Evolutionary conservation across 1,140 invertebrate genomes (phyloP), one percentile per base, ranked within the genome.

Genomic region (Portunus trituberculatus): DNA sequence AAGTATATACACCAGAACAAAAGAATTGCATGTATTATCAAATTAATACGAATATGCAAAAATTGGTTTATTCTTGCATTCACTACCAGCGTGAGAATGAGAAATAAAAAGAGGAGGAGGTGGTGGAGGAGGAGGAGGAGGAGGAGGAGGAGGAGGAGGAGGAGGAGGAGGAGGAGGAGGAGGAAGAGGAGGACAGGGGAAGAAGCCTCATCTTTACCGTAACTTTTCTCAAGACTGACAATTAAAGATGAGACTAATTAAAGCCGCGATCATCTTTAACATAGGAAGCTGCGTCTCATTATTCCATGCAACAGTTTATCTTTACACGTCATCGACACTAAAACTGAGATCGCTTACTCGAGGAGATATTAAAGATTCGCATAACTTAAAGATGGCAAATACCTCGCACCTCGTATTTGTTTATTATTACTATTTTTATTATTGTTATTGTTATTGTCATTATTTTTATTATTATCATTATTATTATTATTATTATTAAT

Each of bases 161-260:
- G 39, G 76, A 92, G 59, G n/a, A 28, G 29, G 59, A 92, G 87
- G 46, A 46, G 25, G 67, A 76, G 67, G 67, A 76, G 25, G 67
- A n/a, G 25, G 25, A 76, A 1, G 25, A 76, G 67, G 67, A 76
- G 25, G 67, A 76, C 0, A 20, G n/a, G 67, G 67, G 39, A 39
- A n/a, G 67, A n/a, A n/a, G 67, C 67, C 67, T n/a, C 20, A n/a
- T 76, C 6, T n/a, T 76, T n/a, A 76, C 20, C 6, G n/a, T 25
- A n/a, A 7, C 67, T 76, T 76, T 76, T 76, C 67, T 76, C n/a
- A 20, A n/a, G 67, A 59, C 12, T 76, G 67, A 76, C 67, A 76
- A 76, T n/a, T 76, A 76, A 76, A 76, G 67, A 76, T 76, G 67
- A 76, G 67, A 76, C 67, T 76, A 76, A 76, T 76, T 76, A 76